Conservation (phyloP, 2,797 vertebrate genomes). For the Rhynchotus rufescens region DNA sequence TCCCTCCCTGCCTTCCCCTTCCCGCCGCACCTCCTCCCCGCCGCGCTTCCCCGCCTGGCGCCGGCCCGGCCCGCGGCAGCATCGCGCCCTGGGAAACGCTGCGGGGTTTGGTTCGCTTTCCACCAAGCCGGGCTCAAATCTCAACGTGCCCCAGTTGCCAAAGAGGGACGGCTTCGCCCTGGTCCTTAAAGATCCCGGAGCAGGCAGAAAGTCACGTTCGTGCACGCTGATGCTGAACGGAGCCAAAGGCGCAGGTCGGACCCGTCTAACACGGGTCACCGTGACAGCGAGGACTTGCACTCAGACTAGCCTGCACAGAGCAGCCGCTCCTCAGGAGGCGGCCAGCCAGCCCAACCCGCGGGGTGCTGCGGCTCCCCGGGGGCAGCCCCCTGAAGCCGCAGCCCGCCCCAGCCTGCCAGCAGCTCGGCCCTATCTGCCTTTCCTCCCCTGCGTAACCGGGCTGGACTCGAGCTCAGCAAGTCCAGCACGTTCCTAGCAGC, state of each 20-base stretch:
- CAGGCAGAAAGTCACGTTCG: not conserved
- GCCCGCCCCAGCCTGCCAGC: accelerated
- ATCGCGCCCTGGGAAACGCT: no score
- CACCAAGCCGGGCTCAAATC: not conserved
- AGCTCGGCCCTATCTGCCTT: not conserved
- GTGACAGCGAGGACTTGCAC: not conserved
- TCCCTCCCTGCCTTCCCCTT: no score
- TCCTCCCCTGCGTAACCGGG: not conserved
- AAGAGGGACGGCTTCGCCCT: not conserved
- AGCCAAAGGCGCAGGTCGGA: not conserved
- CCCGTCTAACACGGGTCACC: constrained; percentile 21
- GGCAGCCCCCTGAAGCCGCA: not conserved
- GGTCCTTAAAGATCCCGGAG: not conserved
- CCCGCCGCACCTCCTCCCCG: no score
- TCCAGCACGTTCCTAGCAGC: not conserved
- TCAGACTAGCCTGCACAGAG: not conserved
- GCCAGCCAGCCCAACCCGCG: accelerated
- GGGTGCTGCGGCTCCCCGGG: not conserved
- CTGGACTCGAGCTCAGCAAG: not conserved
- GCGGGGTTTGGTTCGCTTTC: not conserved
- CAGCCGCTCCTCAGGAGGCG: not conserved
- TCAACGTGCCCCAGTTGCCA: constrained; percentile 9
- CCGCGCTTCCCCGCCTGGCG: no score
- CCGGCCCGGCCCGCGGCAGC: no score
- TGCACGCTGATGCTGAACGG: not conserved